Conservation (phyloP, 2,888 invertebrate species). For the Allolobophora icterica region DNA sequence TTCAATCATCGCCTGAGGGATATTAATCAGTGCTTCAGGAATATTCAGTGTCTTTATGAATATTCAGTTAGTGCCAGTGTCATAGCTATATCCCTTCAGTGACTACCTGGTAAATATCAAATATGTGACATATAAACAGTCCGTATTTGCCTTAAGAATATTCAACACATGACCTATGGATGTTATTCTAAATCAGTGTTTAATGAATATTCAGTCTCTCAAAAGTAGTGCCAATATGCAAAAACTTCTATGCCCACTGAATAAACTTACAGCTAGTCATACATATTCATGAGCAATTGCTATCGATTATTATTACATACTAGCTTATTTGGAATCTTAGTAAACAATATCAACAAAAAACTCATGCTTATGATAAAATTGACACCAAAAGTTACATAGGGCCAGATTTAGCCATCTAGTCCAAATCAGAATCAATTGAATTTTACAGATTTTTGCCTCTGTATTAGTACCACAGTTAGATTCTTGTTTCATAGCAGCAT, state of each 20-base stretch:
- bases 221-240: not conserved
- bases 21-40: not conserved
- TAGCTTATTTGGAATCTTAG: not conserved
- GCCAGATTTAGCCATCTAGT: not conserved
- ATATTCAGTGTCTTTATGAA: not conserved
- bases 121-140: not conserved
- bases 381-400: not conserved
- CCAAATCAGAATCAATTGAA: not conserved
- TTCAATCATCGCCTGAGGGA: not conserved
- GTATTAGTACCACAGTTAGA: not conserved
- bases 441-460: not conserved
- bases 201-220: not conserved
- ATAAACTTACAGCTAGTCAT: not conserved
- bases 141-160: not conserved
- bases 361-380: not conserved
- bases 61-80: not conserved
- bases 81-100: not conserved
- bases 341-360: constrained; percentile 1
- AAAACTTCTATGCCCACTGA: not conserved
- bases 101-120: not conserved
- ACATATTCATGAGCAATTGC: not conserved
- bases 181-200: not conserved
- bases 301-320: not conserved
- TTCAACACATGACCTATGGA: not conserved
- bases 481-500: not conserved